phyloP scores from a whole-genome alignment of 2,888 invertebrate genomes.

The Pseudolycoriella hygida region DNA sequence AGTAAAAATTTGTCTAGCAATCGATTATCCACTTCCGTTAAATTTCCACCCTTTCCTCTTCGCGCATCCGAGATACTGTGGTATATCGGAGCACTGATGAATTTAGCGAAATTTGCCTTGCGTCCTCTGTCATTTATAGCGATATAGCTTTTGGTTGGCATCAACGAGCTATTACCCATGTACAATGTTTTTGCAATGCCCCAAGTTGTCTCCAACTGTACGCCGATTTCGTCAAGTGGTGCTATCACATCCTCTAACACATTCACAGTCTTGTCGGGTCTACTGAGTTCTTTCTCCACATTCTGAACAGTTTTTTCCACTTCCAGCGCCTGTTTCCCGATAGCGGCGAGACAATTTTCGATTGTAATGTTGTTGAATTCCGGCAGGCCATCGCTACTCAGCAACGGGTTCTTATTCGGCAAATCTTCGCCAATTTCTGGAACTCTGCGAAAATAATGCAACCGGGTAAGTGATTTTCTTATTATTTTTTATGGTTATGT shows the following conservation, averaged over 20 bases:
- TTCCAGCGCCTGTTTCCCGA: constrained; percentile 65
- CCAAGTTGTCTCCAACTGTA: constrained; percentile 68
- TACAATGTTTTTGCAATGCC: constrained; percentile 72
- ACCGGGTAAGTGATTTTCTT: too few species aligned
- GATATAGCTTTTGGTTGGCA: constrained; percentile 62
- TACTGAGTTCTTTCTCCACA: constrained; percentile 38
- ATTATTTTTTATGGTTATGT: too few species aligned
- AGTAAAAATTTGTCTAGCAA: constrained; percentile 59
- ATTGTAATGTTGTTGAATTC: constrained; percentile 65
- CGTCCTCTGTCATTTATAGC: constrained; percentile 65
- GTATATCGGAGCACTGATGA: constrained; percentile 49
- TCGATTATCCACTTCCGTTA: constrained; percentile 44
- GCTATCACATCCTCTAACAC: constrained; percentile 49
- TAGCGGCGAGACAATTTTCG: constrained; percentile 68
- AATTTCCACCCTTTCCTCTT: constrained; percentile 21
- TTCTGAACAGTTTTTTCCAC: constrained; percentile 59
- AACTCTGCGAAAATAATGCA: constrained; percentile 33
- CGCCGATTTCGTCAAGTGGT: constrained; percentile 54
- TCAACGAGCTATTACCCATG: constrained; percentile 56
- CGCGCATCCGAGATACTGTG: constrained; percentile 39
- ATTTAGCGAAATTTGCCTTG: constrained; percentile 55
- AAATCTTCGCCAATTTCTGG: constrained; percentile 74
- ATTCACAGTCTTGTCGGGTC: constrained; percentile 30
- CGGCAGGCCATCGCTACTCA: constrained; percentile 52
- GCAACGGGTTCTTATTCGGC: constrained; percentile 52